Evolutionary conservation across 2,797 vertebrate genomes (phyloP).

Genomic region (Alcedo atthis): DNA sequence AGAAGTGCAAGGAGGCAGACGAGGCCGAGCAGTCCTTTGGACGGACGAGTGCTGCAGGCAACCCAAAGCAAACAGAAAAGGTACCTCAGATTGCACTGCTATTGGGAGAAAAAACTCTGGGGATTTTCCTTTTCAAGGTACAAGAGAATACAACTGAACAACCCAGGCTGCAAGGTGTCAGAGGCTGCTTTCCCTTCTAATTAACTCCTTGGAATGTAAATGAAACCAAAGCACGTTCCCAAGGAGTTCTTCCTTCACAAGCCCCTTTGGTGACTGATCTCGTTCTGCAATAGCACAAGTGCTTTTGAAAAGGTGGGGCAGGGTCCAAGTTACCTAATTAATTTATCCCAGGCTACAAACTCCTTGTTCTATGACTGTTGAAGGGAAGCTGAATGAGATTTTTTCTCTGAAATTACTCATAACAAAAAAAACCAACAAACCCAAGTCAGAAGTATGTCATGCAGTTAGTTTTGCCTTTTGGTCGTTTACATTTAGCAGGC

Average conservation of each 20-base stretch:
- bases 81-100: slow-evolving; percentile 63
- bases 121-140: neutral
- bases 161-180: neutral
- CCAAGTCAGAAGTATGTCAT: neutral
- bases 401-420: neutral
- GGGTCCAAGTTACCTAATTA: neutral
- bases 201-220: neutral
- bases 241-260: neutral
- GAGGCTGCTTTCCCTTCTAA: neutral
- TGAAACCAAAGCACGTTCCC: neutral
- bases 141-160: neutral
- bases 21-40: slow-evolving; percentile 86
- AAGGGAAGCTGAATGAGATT: neutral
- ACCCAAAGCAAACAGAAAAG: slow-evolving; percentile 91
- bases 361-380: neutral
- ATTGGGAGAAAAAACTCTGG: neutral
- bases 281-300: neutral
- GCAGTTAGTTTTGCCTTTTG: slow-evolving; percentile 11
- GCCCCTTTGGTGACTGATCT: neutral
- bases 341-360: neutral
- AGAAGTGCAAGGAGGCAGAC: slow-evolving; percentile 90
- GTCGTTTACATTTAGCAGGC: neutral
- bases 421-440: neutral
- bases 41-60: slow-evolving; percentile 77
- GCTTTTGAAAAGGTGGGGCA: neutral